Evolutionary conservation across 2,797 vertebrate species (phyloP), one percentile per base, ranked within the genome.

Genomic region (Falco cherrug): DNA sequence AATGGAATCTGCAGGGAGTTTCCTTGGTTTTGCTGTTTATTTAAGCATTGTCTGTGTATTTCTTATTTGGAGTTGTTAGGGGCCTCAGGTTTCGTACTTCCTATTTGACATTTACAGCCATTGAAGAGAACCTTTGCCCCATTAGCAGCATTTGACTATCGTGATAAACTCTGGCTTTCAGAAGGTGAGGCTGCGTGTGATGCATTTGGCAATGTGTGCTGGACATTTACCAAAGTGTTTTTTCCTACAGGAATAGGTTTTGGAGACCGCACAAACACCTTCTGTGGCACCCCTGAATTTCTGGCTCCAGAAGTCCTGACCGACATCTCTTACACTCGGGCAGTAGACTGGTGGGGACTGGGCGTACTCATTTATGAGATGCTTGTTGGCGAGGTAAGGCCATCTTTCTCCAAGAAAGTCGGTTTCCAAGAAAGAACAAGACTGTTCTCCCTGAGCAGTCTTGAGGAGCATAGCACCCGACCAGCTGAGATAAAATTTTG

Each of bases 321-420:
- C 0, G 99, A 99, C 85, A 98, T 98, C 93, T 99, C 98, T 1
- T 99, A 99, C 96, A 99, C 99, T 0, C 98, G 99, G 59, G 99
- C 99, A 3, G 99, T 99, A 97, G 99, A 99, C 98, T 99, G 99
- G 99, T 99, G 99, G 99, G 99, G 99, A 22, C 96, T 99, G 56
- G 99, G 99, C 0, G 99, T 99, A 33, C 99, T 99, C 63, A 97
- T 99, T 91, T 99, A 99, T 9, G 99, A 99, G 98, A 99, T 99
- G 99, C 97, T 99, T 82, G 99, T 99, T 92, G 99, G 99, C 56
- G 99, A 99, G 99, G 99, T 99, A 84, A 98, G 98, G 92, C 19
- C 43, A 51, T 63, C 16, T 81, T 69, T 64, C 67, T 50, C 47
- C 48, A 35, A 47, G 67, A 43, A 43, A 43, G 41, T 43, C 41